These are phyloP conservation scores for Nemoura dubitans DNA, from an alignment of 2,888 invertebrate genomes.

Conservation along the genomic window DNA sequence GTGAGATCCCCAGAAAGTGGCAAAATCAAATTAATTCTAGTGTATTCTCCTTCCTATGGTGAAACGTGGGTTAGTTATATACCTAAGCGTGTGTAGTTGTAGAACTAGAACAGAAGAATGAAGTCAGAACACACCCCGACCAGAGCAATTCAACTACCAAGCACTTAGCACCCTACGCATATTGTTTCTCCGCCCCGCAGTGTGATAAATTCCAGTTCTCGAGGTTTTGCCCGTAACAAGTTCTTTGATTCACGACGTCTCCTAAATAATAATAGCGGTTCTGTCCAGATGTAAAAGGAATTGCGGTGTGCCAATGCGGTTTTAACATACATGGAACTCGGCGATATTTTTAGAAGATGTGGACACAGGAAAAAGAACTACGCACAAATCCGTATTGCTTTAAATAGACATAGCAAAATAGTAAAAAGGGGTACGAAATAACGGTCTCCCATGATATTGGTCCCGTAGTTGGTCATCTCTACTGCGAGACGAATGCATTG, in stretches of 20 bases:
- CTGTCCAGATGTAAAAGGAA: neutral
- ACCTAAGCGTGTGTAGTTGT: too few species aligned
- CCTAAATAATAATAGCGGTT: slow-evolving; percentile 1
- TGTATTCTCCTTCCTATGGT: too few species aligned
- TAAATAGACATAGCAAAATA: neutral
- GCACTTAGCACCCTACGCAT: slow-evolving; percentile 1
- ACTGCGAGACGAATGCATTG: neutral
- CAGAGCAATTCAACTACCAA: neutral
- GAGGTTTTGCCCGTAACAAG: neutral
- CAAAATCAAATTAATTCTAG: too few species aligned
- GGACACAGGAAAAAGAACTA: neutral
- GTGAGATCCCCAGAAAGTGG: too few species aligned
- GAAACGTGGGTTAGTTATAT: too few species aligned
- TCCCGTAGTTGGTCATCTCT: neutral
- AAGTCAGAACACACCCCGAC: neutral
- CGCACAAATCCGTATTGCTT: neutral
- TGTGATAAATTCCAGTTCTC: neutral
- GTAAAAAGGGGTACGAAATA: neutral
- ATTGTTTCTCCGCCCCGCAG: neutral
- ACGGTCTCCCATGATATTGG: neutral
- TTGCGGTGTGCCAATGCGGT: neutral
- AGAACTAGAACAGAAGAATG: too few species aligned
- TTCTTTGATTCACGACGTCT: neutral
- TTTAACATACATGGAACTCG: neutral
- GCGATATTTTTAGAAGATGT: neutral